Evolutionary conservation across 2,888 invertebrate genomes (phyloP).

Genomic region (Epinotia brunnichana): DNA sequence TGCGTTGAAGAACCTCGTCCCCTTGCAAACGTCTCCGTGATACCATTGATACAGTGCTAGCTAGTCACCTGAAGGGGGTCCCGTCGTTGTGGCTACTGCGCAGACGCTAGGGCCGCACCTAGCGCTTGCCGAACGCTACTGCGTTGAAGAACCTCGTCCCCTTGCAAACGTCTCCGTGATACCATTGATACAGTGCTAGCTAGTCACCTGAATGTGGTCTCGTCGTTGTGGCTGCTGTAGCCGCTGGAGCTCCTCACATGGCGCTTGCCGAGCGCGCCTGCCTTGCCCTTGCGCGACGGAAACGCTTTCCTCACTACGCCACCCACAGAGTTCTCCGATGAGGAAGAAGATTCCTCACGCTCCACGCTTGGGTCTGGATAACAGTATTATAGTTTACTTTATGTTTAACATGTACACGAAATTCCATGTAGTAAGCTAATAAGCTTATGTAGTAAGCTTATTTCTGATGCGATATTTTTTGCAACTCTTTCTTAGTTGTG

Average conservation of each 20-base stretch:
- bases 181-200: slow-evolving; percentile 16
- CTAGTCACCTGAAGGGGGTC: background rate
- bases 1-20: too few relatives aligned
- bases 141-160: too few relatives aligned
- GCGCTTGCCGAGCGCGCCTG: slow-evolving; percentile 86
- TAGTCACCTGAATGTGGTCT: slow-evolving; percentile 90
- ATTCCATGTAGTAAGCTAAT: too few relatives aligned
- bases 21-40: background rate
- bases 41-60: slow-evolving; percentile 16
- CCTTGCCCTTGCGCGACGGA: slow-evolving; percentile 87
- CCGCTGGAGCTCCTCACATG: slow-evolving; percentile 91
- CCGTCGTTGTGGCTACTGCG: too few relatives aligned
- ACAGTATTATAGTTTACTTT: slow-evolving; percentile 1
- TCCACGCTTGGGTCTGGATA: slow-evolving; percentile 81
- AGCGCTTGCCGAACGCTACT: too few relatives aligned
- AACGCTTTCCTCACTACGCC: slow-evolving; percentile 87
- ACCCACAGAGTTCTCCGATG: slow-evolving; percentile 89
- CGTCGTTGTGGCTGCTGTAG: slow-evolving; percentile 93
- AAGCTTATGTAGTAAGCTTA: too few relatives aligned
- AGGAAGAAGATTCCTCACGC: slow-evolving; percentile 90
- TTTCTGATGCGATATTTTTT: background rate
- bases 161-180: background rate
- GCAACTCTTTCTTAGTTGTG: background rate
- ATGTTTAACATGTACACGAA: too few relatives aligned
- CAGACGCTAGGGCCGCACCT: too few relatives aligned